These are phyloP conservation scores for Fissipunctia ypsillon DNA, from an alignment of 2,888 invertebrate species.

Conservation along the genomic window DNA sequence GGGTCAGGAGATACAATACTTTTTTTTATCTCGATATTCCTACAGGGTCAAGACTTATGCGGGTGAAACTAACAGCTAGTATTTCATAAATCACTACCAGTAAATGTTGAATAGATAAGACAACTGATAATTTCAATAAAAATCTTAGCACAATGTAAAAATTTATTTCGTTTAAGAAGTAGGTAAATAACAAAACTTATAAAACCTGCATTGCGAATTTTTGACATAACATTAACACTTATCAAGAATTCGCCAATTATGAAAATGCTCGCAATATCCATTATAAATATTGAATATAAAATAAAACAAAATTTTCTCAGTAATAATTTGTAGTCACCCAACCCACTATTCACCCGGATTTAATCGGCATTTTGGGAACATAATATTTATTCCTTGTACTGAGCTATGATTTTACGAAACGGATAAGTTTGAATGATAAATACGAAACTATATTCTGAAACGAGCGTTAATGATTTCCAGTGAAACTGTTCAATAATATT, in stretches of 20 bases:
- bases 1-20: no score
- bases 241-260: background rate
- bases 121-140: background rate
- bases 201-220: background rate
- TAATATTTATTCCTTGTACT: background rate
- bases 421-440: background rate
- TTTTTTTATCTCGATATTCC: no score
- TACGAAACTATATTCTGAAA: constrained; percentile 6
- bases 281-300: background rate
- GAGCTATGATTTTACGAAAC: background rate
- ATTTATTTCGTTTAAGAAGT: background rate
- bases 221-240: background rate
- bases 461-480: background rate
- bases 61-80: no score
- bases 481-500: background rate
- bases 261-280: background rate
- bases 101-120: background rate
- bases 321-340: background rate
- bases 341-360: background rate
- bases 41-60: no score
- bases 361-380: background rate
- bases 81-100: background rate
- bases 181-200: background rate
- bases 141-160: background rate
- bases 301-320: background rate